Base-by-base conservation (phyloP, 2,888 invertebrate species). In the Taenaris catops region DNA sequence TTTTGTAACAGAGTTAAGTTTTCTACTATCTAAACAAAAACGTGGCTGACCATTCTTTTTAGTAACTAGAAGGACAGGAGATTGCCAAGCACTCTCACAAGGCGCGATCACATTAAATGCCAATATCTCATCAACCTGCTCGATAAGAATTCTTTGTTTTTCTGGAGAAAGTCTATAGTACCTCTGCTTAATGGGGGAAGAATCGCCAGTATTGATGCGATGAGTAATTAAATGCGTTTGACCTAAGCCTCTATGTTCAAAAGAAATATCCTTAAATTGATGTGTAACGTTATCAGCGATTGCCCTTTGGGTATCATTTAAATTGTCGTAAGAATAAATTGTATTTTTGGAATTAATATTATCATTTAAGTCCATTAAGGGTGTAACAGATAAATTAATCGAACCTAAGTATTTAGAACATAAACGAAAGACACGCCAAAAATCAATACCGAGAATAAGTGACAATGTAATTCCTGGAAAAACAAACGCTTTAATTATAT, bases 361-460 rank as follows among this genome's bases (percentile, higher is more conserved):
- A 7, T 45, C 19, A 0, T 19, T n/a, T 29, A 19, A 14, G 19
- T 34, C 10, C 1, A 14, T 3, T 1, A 12, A 25, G 14, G 7
- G 19, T 18, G 7, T 16, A 5, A n/a, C 17, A 18, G n/a, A 16
- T 18, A 8, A 11, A 25, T 14, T 35, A 14, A 31, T 24, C 38
- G 39, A 8, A 38, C 26, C 11, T 5, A 12, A 9, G 4, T 27
- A 23, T 23, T 10, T 36, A 12, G 25, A 28, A 2, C 38, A 20
- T 4, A 20, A 6, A 6, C 40, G 25, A 34, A 45, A 45, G 9
- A 10, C 14, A 1, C 7, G 2, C 42, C 42, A 49, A 20, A 48
- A 50, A 23, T 48, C 48, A 3, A 46, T 38, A 7, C 50, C 50
- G 8, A 48, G 20, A 8, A 50, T 46, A 2, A 50, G 10, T 1